Evolutionary conservation across 1,140 invertebrate species (phyloP).

Genomic region (Pseudomyrmex dendroicus): DNA sequence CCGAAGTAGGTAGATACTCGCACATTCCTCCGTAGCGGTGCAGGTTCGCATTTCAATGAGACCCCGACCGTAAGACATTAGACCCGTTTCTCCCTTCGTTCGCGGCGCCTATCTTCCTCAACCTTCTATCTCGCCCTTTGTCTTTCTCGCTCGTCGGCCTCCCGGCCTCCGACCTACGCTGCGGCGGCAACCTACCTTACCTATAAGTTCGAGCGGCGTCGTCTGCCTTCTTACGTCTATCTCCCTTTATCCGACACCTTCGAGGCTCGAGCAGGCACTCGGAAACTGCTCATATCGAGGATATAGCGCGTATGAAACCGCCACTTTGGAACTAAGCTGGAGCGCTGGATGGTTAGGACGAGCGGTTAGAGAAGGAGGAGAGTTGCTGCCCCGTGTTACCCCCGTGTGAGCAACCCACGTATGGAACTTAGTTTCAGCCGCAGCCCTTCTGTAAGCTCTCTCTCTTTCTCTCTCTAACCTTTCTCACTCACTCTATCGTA

Average conservation of each 20-base stretch:
- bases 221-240: conserved; percentile 55
- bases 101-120: conserved; percentile 42
- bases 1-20: conserved; percentile 55
- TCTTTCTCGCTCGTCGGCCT: neutral
- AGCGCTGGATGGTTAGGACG: conserved; percentile 54
- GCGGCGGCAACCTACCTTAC: conserved; percentile 44
- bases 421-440: conserved; percentile 67
- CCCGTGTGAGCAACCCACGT: conserved; percentile 36
- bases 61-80: conserved; percentile 59
- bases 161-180: conserved; percentile 42
- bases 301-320: conserved; percentile 74
- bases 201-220: conserved; percentile 25
- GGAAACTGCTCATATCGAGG: conserved; percentile 72
- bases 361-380: conserved; percentile 40
- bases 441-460: conserved; percentile 13
- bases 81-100: conserved; percentile 37
- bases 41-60: conserved; percentile 73
- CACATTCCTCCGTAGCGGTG: conserved; percentile 43
- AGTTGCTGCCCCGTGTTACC: conserved; percentile 44
- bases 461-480: neutral
- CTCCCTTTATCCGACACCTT: conserved; percentile 59
- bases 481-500: neutral
- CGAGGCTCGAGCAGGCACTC: conserved; percentile 50
- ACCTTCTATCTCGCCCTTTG: conserved; percentile 40
- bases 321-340: conserved; percentile 77